Evolutionary conservation across 2,888 invertebrate genomes (phyloP), one percentile per base, ranked within the genome.

Genomic region (Cephus sareptanus): DNA sequence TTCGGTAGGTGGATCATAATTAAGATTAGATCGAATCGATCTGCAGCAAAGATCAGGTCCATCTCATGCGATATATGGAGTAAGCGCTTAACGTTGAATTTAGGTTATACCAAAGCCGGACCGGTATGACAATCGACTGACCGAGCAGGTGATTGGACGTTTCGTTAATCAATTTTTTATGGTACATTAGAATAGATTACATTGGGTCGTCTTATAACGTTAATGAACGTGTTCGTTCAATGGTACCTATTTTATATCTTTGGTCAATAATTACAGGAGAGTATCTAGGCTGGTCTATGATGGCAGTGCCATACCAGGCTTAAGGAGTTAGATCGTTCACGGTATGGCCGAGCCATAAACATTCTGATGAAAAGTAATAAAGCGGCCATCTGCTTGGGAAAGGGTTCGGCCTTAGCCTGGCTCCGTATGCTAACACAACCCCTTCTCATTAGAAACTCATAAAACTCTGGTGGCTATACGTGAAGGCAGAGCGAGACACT

Each of bases 361-460:
- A 56, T 56, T 23, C 56, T 56, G 56, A 71, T 71, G 71, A 71
- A 71, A 71, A 31, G 71, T 71, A 71, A 71, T 71, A 71, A 71
- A 71, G 31, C 34, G 33, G 12, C 71, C 71, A 71, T 71, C 71
- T 71, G 71, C 71, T 15, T 56, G 56, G 31, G 71, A 31, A 33
- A 31, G 71, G 33, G 71, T 34, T 71, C 71, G 71, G 12, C 13
- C 71, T 12, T 34, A 71, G 73, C 35, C 79, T 78, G 80, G 80
- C 79, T 80, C 80, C 81, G 78, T 83, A 82, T 82, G 82, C 81
- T 84, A 80, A 82, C 80, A 82, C 84, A 81, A 82, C 77, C 79
- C 83, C 81, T 86, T 84, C 86, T 87, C 86, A 87, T 87, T 87
- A 87, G 85, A 81, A 83, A 85, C 85, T 85, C 86, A 83, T 86